Conservation (phyloP, 1,140 invertebrate species). For the Heliconius congener region DNA sequence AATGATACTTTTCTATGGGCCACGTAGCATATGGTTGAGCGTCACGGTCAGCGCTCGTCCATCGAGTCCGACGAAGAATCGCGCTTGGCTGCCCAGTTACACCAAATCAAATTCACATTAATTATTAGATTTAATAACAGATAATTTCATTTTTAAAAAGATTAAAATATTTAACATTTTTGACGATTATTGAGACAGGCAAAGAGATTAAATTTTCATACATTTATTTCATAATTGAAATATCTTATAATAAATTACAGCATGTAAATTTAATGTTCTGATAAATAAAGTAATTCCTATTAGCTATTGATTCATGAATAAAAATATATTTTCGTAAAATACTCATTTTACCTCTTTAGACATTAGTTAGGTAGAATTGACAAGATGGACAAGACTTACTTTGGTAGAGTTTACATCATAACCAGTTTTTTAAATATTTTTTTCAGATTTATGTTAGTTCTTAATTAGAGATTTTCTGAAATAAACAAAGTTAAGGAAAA, state of each 20-base stretch:
- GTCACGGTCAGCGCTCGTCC: constrained; percentile 63
- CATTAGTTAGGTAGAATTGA: too few species aligned
- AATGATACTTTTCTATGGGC: constrained; percentile 48
- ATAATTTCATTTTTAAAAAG: constrained; percentile 36
- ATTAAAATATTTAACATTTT: not conserved
- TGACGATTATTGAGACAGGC: too few species aligned
- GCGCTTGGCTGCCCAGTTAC: constrained; percentile 41
- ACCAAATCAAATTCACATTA: constrained; percentile 12
- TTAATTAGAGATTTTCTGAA: too few species aligned
- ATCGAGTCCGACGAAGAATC: constrained; percentile 48
- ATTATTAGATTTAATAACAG: constrained; percentile 12
- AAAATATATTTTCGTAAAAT: too few species aligned
- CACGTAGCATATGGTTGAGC: constrained; percentile 59
- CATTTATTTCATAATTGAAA: not conserved
- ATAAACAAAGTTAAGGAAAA: not conserved
- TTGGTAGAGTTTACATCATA: too few species aligned
- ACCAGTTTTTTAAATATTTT: not conserved
- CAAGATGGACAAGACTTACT: too few species aligned
- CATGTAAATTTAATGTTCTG: too few species aligned
- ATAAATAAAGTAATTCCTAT: too few species aligned
- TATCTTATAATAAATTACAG: too few species aligned
- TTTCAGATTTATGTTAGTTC: too few species aligned
- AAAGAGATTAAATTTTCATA: not conserved
- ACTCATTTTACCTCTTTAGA: too few species aligned
- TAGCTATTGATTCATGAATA: too few species aligned